phyloP scores from a whole-genome alignment of 2,797 vertebrate genomes.

The Thamnophis elegans region DNA sequence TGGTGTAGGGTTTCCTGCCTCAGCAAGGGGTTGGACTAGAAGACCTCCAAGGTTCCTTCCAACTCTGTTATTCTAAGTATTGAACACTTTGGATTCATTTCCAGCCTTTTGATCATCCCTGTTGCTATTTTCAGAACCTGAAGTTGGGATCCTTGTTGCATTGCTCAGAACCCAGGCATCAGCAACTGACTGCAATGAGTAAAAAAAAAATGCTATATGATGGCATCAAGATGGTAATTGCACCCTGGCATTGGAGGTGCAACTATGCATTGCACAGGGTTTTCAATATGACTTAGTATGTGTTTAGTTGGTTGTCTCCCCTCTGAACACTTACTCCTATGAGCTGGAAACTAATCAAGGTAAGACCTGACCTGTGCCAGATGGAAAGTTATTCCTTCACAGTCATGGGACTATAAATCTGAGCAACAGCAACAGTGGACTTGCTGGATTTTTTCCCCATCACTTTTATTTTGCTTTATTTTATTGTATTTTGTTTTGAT shows the following conservation, averaged over 20 bases:
- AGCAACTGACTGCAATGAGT: background rate
- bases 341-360: background rate
- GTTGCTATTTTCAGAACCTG: background rate
- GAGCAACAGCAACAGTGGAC: background rate
- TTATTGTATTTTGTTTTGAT: background rate
- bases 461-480: background rate
- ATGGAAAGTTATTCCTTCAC: background rate
- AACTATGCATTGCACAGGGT: background rate
- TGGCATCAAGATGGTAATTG: background rate
- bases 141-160: background rate
- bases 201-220: background rate
- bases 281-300: background rate
- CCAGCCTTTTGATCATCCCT: background rate
- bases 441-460: background rate
- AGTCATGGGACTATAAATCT: background rate
- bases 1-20: too few relatives aligned
- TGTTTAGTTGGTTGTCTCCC: background rate
- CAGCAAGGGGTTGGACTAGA: too few relatives aligned
- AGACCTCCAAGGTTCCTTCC: too few relatives aligned
- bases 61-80: too few relatives aligned
- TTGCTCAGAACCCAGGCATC: background rate
- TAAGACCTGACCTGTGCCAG: background rate
- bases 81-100: background rate
- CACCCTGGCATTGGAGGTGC: background rate
- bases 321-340: background rate